These are phyloP conservation scores for Callocephalon fimbriatum DNA, from an alignment of 2,113 vertebrate species.

Conservation along the genomic window DNA sequence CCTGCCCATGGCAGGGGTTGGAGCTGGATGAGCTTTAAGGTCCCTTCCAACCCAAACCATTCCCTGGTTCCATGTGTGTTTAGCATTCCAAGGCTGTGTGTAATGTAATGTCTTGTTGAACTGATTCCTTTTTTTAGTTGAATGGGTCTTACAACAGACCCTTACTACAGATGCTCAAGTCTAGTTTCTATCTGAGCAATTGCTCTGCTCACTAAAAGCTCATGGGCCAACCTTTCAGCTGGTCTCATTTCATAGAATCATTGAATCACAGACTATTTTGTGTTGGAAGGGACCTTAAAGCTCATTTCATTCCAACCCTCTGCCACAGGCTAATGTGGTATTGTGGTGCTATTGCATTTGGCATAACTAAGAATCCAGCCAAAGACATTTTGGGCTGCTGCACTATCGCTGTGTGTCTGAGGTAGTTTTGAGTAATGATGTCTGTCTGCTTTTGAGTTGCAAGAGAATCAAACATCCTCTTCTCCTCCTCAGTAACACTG, in stretches of 20 bases:
- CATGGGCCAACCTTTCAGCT: background rate
- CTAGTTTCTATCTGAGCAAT: background rate
- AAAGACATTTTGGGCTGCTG: background rate
- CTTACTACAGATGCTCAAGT: background rate
- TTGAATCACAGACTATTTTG: background rate
- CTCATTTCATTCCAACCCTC: background rate
- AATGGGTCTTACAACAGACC: background rate
- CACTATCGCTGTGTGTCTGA: background rate
- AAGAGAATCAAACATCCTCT: background rate
- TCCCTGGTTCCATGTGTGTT: accelerated
- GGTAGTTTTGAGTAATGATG: background rate
- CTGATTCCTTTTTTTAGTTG: background rate
- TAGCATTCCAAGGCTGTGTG: background rate
- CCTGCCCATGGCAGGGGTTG: background rate
- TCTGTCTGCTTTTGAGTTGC: background rate
- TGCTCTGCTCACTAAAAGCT: background rate
- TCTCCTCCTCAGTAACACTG: background rate
- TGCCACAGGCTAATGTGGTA: background rate
- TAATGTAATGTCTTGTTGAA: accelerated
- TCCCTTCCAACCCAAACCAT: background rate
- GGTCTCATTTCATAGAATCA: background rate
- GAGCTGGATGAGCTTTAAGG: background rate
- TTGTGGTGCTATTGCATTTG: background rate
- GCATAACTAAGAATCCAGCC: accelerated
- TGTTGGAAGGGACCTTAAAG: background rate